Percentiles rank a stretch among this genome's conserved stretches.
phyloP scores from a whole-genome alignment of 1,140 invertebrate genomes.

The Orius insidiosus region DNA sequence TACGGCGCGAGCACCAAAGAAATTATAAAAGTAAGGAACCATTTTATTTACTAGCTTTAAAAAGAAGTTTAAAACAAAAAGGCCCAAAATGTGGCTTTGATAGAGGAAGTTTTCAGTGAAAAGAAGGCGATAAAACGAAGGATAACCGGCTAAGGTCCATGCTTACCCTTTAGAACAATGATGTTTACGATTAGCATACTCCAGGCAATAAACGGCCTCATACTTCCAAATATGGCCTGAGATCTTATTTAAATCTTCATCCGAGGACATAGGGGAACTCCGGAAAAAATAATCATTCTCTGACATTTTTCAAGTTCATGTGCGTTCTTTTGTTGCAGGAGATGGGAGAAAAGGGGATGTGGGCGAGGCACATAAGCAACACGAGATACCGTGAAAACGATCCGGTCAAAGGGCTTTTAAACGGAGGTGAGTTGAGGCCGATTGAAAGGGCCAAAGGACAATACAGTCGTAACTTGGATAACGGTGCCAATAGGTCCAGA shows the following conservation, averaged over 20 bases:
- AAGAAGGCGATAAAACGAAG: not conserved
- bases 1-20: constrained; percentile 51
- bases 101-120: not conserved
- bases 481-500: constrained; percentile 29
- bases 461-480: constrained; percentile 22
- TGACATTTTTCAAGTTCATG: not conserved
- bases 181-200: no score
- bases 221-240: not conserved
- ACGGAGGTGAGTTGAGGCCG: constrained; percentile 10
- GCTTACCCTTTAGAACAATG: no score
- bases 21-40: constrained; percentile 36
- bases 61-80: not conserved
- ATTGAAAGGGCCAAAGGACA: constrained; percentile 16
- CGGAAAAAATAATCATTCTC: not conserved
- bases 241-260: not conserved
- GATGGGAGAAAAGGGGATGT: constrained; percentile 28
- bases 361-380: constrained; percentile 22
- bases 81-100: no score
- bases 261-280: not conserved
- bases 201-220: no score
- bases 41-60: no score
- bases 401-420: constrained; percentile 15
- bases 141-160: not conserved
- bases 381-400: constrained; percentile 20
- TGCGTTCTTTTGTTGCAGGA: constrained; percentile 24